A percentile compares a stretch with the other conserved stretches of the same genome.
Evolutionary conservation across 2,113 vertebrate species (phyloP).

Genomic region (Aldabrachelys gigantea): DNA sequence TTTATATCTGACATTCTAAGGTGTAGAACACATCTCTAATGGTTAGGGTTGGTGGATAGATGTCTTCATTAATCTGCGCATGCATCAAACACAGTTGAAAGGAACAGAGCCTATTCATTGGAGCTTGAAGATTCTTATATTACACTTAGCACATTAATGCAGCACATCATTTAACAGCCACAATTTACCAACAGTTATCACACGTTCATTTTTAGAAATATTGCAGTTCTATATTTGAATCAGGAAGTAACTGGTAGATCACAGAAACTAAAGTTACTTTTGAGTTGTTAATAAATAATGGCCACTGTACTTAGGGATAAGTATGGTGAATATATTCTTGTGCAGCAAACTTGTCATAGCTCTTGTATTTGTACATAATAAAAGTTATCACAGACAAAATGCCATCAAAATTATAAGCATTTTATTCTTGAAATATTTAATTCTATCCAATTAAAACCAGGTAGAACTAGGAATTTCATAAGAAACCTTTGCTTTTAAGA

Average conservation of each 20-base stretch:
- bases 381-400: not conserved
- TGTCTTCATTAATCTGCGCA: conserved; percentile 65
- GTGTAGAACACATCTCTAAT: conserved; percentile 67
- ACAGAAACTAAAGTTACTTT: not conserved
- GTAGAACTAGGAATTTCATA: not conserved
- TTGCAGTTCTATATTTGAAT: not conserved
- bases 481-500: not conserved
- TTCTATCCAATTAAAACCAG: not conserved
- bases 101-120: conserved; percentile 52
- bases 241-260: not conserved
- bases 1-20: conserved; percentile 82
- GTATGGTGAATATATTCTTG: not conserved
- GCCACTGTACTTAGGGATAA: not conserved
- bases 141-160: conserved; percentile 31
- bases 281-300: not conserved
- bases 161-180: not conserved
- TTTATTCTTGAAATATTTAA: not conserved
- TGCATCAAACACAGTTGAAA: conserved; percentile 31
- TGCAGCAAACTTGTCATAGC: not conserved
- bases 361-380: not conserved
- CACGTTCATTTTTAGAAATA: not conserved
- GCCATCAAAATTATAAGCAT: not conserved
- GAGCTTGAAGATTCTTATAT: conserved; percentile 55
- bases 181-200: not conserved
- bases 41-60: conserved; percentile 59